Conservation (phyloP, 2,797 vertebrate genomes). For the Basileuterus tristriatus region DNA sequence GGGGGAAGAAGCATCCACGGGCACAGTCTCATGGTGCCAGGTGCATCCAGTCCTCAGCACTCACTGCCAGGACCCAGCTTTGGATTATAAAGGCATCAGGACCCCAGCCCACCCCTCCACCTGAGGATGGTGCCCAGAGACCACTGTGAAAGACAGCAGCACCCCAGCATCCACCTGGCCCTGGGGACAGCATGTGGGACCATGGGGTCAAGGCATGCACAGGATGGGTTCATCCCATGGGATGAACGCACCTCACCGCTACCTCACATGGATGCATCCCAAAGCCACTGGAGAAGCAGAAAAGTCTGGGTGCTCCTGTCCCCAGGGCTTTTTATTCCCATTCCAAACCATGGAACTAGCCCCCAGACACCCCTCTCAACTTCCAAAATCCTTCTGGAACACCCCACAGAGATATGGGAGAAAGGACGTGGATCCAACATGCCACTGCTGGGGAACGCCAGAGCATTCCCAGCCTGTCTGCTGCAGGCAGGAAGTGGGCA, state of each 20-base stretch:
- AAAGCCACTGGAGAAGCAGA: not conserved
- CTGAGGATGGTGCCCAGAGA: not conserved
- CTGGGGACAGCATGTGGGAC: not conserved
- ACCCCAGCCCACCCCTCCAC: rapidly evolving
- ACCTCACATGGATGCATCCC: not conserved
- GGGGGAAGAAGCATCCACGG: not conserved
- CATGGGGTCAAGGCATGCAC: not conserved
- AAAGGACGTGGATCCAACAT: not conserved
- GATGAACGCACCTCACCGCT: not conserved
- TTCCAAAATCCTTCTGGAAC: not conserved
- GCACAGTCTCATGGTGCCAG: not conserved
- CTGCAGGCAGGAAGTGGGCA: not conserved
- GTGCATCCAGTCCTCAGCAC: not conserved
- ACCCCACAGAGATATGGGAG: not conserved
- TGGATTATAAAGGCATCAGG: too few relatives aligned
- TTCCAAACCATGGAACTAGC: not conserved
- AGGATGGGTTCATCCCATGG: not conserved
- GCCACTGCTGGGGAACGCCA: not conserved
- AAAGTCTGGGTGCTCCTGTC: not conserved
- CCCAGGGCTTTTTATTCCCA: not conserved
- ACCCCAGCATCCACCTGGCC: not conserved
- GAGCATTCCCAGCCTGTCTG: not conserved
- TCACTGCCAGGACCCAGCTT: not conserved
- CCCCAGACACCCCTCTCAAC: too few relatives aligned
- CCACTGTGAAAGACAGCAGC: not conserved